Evolutionary conservation across 2,797 vertebrate species (phyloP).

Genomic region (Tenualosa thibaudeaui): DNA sequence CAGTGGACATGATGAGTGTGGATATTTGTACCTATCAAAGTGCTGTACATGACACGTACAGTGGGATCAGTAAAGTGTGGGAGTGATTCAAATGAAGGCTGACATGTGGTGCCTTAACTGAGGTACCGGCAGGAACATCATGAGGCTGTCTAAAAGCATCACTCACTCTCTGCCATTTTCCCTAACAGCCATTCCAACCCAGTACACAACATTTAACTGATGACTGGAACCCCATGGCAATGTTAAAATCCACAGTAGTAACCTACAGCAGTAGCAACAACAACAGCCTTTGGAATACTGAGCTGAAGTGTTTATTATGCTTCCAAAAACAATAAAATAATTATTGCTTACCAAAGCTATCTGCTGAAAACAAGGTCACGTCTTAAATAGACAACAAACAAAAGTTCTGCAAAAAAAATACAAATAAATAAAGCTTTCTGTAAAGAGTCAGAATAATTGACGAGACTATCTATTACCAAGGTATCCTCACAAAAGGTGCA

Average conservation of each 20-base stretch:
- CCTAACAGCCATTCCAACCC: conserved; percentile 42
- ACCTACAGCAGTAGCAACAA: conserved; percentile 23
- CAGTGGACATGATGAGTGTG: background rate
- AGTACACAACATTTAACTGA: conserved; percentile 44
- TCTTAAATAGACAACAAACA: background rate
- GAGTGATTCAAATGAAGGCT: conserved; percentile 45
- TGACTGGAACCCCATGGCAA: conserved; percentile 41
- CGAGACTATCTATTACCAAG: background rate
- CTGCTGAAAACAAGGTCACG: background rate
- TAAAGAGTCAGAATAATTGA: background rate
- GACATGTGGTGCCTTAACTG: conserved; percentile 45
- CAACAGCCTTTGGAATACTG: background rate
- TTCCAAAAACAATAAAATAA: background rate
- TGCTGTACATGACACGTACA: background rate
- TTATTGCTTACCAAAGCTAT: background rate
- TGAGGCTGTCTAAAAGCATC: conserved; percentile 53
- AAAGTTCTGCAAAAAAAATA: background rate
- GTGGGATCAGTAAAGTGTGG: conserved; percentile 23
- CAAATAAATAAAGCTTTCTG: too few relatives aligned
- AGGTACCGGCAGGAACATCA: conserved; percentile 38
- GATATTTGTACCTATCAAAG: conserved; percentile 1
- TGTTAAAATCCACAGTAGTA: conserved; percentile 23
- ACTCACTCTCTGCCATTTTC: conserved; percentile 47
- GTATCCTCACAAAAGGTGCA: background rate
- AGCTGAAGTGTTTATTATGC: background rate